Conservation (phyloP, 2,113 vertebrate species). For the Elgaria multicarinata region DNA sequence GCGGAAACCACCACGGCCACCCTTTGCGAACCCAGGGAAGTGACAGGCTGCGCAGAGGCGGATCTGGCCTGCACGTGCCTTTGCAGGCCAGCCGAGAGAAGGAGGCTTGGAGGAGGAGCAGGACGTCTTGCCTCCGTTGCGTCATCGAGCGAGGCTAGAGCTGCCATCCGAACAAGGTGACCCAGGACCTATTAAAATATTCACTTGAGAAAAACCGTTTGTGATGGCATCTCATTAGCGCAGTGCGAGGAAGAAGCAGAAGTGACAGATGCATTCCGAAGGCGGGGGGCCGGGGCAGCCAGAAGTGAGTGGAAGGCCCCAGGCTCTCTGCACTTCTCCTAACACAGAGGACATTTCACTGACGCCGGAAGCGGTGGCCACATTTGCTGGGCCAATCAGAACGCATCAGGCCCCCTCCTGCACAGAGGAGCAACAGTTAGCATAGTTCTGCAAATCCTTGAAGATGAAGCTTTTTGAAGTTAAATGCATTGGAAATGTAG, state of each 20-base stretch:
- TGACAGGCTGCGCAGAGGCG: background rate
- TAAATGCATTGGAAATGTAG: too few species aligned
- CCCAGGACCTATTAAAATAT: background rate
- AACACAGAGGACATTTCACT: too few species aligned
- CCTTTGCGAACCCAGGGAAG: background rate
- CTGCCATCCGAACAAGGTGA: background rate
- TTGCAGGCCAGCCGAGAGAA: background rate
- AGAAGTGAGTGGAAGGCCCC: background rate
- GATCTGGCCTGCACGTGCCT: background rate
- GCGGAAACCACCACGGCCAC: background rate
- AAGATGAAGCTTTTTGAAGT: too few species aligned
- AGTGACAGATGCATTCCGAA: background rate
- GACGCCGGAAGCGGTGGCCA: too few species aligned
- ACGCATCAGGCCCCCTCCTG: too few species aligned
- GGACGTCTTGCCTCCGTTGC: background rate
- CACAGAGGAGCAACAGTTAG: too few species aligned
- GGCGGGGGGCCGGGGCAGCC: background rate
- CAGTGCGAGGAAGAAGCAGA: background rate
- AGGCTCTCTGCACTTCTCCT: too few species aligned
- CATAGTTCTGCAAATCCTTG: too few species aligned
- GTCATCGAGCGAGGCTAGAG: background rate
- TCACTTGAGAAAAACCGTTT: background rate
- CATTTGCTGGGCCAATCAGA: too few species aligned
- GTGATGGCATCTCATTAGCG: background rate
- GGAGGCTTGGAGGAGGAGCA: background rate